Conservation (phyloP, 2,888 invertebrate genomes). For the Leucophenga maculata region DNA sequence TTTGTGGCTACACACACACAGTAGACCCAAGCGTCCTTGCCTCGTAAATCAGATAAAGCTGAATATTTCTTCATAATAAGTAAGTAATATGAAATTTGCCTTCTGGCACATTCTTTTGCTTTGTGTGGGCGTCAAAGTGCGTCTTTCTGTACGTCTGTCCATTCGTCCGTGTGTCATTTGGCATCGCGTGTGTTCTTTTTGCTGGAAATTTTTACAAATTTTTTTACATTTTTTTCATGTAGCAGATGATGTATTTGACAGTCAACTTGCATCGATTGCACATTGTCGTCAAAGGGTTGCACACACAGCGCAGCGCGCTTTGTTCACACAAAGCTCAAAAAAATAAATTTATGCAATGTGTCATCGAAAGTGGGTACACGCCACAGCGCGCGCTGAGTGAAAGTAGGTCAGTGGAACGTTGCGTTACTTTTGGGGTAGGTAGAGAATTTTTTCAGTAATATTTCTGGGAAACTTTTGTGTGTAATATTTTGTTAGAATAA, state of each 20-base stretch:
- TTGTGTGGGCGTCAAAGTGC: conserved; percentile 17
- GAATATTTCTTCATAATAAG: background rate
- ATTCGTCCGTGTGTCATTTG: no score
- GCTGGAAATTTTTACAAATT: background rate
- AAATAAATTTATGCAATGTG: conserved; percentile 10
- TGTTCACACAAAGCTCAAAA: background rate
- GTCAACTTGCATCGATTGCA: background rate
- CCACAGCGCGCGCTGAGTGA: background rate
- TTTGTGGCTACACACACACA: background rate
- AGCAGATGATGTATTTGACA: conserved; percentile 20
- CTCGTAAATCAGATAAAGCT: conserved; percentile 19
- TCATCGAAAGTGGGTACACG: conserved; percentile 16
- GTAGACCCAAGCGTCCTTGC: conserved; percentile 4
- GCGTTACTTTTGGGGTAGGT: conserved; percentile 12
- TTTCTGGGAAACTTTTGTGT: no score
- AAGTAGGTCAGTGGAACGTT: conserved; percentile 1
- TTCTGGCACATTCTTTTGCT: conserved; percentile 1
- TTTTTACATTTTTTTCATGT: background rate
- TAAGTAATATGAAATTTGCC: background rate
- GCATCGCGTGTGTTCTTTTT: conserved; percentile 13
- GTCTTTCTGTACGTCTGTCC: no score
- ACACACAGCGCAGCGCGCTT: no score
- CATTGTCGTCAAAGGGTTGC: conserved; percentile 12
- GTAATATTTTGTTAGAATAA: no score
- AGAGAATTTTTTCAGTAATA: no score